Evolutionary conservation across 2,888 invertebrate genomes (phyloP).

Genomic region (Plagodis pulveraria): DNA sequence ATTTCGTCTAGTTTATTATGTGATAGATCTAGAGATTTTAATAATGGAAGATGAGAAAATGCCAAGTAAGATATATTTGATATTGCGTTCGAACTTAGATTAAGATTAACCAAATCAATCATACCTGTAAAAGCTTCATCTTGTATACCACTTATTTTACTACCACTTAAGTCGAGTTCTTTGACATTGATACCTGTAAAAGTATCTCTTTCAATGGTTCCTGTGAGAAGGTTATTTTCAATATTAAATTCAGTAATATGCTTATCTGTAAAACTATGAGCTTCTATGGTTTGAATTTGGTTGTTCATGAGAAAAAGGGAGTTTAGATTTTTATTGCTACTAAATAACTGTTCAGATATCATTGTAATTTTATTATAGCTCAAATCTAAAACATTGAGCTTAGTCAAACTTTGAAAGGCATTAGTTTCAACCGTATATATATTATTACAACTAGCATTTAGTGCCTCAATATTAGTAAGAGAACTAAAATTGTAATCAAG

Average conservation of each 20-base stretch:
- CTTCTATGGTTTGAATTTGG: slow-evolving; percentile 23
- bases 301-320: slow-evolving; percentile 24
- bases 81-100: slow-evolving; percentile 29
- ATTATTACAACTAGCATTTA: slow-evolving; percentile 13
- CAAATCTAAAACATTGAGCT: slow-evolving; percentile 24
- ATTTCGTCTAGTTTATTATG: slow-evolving; percentile 26
- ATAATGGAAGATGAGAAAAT: slow-evolving; percentile 21
- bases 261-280: slow-evolving; percentile 23
- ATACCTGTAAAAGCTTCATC: slow-evolving; percentile 25
- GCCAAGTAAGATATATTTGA: slow-evolving; percentile 22
- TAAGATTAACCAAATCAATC: slow-evolving; percentile 22
- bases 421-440: slow-evolving; percentile 8
- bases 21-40: slow-evolving; percentile 29
- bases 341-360: slow-evolving; percentile 22
- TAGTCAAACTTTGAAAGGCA: slow-evolving; percentile 14
- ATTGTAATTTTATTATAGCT: slow-evolving; percentile 23
- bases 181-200: slow-evolving; percentile 29
- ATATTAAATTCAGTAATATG: slow-evolving; percentile 25
- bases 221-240: slow-evolving; percentile 20
- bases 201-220: slow-evolving; percentile 21
- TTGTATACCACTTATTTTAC: slow-evolving; percentile 22
- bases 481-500: slow-evolving; percentile 12
- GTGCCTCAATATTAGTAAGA: slow-evolving; percentile 13
- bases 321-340: slow-evolving; percentile 18
- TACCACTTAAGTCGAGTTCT: slow-evolving; percentile 25